Base-by-base conservation (phyloP, 2,797 vertebrate species). In the Morus bassanus region DNA sequence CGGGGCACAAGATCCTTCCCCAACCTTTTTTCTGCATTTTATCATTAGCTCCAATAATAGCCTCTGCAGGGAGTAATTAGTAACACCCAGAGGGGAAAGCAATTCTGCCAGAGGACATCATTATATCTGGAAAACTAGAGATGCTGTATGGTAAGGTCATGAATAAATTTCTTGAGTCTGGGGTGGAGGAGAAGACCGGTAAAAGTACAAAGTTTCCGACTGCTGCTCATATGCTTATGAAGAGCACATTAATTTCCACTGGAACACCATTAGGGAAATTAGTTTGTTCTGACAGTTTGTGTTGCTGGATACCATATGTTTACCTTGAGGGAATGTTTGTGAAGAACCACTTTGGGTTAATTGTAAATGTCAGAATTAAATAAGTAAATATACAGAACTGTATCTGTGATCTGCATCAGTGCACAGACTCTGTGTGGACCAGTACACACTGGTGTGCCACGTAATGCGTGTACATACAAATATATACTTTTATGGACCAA, bases 51-150 rank as follows among this genome's bases (percentile, higher is more conserved):
- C 95, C 91, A 97, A 95, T 97, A 98, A 98, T 95, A 98, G 98
- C 97, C 97, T 98, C 97, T 97, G 97, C 97, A 98, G 98, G 98
- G 98, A 98, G 98, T 98, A 98, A 99, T 99, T 99, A 99, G 97
- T 97, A 94, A 96, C 98, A 97, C 98, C 98, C 98, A 93, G 98
- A 98, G 98, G 98, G 95, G 91, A 96, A 87, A 88, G 90, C 77
- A 94, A 96, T 98, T 97, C 97, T 98, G 98, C 97, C 97, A 97
- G 98, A 98, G 97, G 97, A 94, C 70, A 88, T 95, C 82, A 91
- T 96, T 97, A 94, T 83, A 59, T 91, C 94, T 94, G 53, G 75
- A 92, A 95, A 96, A 88, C 92, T 88, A 93, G 97, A 97, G 96
- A 95, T 87, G 60, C 82, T 89, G 45, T 72, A 59, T 50, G 48